These are phyloP conservation scores for Psilopogon haemacephalus DNA, from an alignment of 2,113 vertebrate species.

Conservation along the genomic window DNA sequence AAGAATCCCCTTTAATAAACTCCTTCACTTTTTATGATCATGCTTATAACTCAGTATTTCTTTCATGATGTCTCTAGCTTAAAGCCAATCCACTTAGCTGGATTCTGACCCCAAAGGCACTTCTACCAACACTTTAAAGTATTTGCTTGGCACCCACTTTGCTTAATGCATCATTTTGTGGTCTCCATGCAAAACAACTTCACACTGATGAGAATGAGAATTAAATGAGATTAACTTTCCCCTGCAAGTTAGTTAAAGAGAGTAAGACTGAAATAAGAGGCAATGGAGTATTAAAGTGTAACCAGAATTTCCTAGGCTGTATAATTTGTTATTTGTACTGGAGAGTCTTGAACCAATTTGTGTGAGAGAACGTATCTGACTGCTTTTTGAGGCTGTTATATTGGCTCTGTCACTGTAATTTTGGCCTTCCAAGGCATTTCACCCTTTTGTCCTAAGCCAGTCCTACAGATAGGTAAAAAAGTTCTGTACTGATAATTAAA, in stretches of 20 bases:
- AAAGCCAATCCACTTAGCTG: not conserved
- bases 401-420: not conserved
- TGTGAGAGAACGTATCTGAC: not conserved
- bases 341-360: not conserved
- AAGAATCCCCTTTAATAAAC: not conserved
- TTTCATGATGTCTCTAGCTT: not conserved
- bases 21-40: not conserved
- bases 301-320: not conserved
- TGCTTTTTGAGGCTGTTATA: not conserved
- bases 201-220: slow-evolving; percentile 1
- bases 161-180: not conserved
- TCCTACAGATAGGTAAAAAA: not conserved
- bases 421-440: not conserved
- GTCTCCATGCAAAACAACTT: slow-evolving; percentile 1
- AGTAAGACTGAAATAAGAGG: not conserved
- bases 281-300: not conserved
- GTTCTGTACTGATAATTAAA: not conserved
- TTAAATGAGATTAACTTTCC: not conserved
- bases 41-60: not conserved
- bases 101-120: slow-evolving; percentile 1
- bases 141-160: slow-evolving; percentile 4
- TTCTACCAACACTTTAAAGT: not conserved
- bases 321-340: not conserved
- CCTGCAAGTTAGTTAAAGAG: slow-evolving; percentile 3
- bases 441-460: not conserved